These are phyloP conservation scores for Euthynnus affinis DNA, from an alignment of 2,797 vertebrate species.

Conservation along the genomic window DNA sequence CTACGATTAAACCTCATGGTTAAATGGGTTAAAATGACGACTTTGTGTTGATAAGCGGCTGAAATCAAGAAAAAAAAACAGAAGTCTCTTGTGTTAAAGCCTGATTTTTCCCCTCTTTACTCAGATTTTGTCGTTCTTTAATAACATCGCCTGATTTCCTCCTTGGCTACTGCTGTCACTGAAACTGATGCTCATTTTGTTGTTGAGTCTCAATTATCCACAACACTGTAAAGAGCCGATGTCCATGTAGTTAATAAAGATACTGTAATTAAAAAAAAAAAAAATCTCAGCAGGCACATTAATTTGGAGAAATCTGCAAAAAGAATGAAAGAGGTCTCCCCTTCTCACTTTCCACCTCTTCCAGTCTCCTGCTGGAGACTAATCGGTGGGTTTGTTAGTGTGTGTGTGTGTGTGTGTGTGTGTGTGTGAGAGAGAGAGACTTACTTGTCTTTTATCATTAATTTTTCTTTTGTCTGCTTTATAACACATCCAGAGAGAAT, in stretches of 20 bases:
- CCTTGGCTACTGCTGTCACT: not conserved
- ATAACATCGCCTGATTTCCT: not conserved
- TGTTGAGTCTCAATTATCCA: not conserved
- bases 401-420: too few relatives aligned
- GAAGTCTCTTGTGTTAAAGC: not conserved
- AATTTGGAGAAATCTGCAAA: not conserved
- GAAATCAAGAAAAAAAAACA: not conserved
- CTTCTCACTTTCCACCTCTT: not conserved
- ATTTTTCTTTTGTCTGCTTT: too few relatives aligned
- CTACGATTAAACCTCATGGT: too few relatives aligned
- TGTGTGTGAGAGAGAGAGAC: too few relatives aligned
- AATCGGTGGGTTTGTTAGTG: not conserved
- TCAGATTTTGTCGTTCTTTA: not conserved
- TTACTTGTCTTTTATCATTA: too few relatives aligned
- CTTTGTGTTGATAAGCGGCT: not conserved
- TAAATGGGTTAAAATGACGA: not conserved
- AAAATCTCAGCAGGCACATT: not conserved
- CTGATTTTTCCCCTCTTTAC: not conserved
- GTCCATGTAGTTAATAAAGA: too few relatives aligned
- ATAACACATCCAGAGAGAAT: not conserved
- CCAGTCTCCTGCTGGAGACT: not conserved
- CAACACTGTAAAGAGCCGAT: too few relatives aligned
- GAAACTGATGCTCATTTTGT: not conserved
- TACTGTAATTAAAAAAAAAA: too few relatives aligned
- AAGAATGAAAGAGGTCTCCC: not conserved